A percentile compares a stretch with the other conserved stretches of the same genome.
phyloP scores from a whole-genome alignment of 2,113 vertebrate genomes.

The Falcunculus frontatus region DNA sequence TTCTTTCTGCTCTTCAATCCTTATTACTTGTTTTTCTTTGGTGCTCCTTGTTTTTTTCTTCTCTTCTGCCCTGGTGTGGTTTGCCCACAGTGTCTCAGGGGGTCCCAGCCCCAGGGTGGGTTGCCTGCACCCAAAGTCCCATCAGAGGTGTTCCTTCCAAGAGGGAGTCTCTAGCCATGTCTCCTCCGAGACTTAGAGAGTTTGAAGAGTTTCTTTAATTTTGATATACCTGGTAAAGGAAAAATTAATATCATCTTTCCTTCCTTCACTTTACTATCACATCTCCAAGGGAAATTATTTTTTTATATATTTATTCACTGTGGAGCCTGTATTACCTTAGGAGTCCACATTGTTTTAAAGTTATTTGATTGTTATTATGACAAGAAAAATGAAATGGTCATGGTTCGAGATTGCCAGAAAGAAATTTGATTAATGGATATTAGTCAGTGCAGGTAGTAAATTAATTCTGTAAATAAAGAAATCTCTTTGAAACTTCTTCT shows the following conservation, averaged over 20 bases:
- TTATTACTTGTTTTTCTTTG: background rate
- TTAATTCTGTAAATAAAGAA: background rate
- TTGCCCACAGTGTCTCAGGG: background rate
- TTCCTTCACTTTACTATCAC: background rate
- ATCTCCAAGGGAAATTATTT: background rate
- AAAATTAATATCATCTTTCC: background rate
- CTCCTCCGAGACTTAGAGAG: background rate
- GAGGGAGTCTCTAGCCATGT: background rate
- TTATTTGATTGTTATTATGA: background rate
- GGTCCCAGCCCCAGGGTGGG: background rate
- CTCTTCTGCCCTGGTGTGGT: background rate
- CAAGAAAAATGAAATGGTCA: background rate
- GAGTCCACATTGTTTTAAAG: background rate
- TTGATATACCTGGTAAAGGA: background rate
- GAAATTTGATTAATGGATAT: background rate
- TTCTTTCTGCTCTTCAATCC: background rate
- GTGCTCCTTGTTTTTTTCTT: background rate
- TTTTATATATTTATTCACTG: background rate
- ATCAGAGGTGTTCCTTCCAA: background rate
- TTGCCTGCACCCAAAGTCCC: background rate
- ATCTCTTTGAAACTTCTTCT: background rate
- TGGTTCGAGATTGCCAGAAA: background rate
- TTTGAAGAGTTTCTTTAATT: background rate
- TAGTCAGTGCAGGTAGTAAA: background rate
- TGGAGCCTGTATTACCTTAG: background rate